Percentiles rank a stretch among this genome's conserved stretches.
phyloP scores from a whole-genome alignment of 1,140 invertebrate species.

The Solenopsis invicta region DNA sequence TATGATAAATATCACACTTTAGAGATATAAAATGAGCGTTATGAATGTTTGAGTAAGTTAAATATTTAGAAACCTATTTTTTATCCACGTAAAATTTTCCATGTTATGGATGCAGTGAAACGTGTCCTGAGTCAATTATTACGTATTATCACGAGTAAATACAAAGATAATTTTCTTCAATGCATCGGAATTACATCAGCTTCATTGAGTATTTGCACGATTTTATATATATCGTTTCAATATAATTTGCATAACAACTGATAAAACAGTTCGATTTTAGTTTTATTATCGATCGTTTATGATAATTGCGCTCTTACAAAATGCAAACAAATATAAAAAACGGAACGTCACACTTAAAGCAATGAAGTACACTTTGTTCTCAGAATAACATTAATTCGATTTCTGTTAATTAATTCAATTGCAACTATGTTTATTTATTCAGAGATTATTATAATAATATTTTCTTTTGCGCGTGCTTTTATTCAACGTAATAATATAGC shows the following conservation, averaged over 20 bases:
- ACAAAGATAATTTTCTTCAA: constrained; percentile 35
- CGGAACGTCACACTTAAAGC: neutral
- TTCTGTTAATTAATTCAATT: neutral
- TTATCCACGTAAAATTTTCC: constrained; percentile 19
- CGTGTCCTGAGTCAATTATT: neutral
- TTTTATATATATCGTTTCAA: neutral
- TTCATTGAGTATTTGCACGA: constrained; percentile 10
- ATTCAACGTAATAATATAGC: neutral
- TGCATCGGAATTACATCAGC: constrained; percentile 12
- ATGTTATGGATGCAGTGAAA: neutral
- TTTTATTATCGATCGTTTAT: neutral
- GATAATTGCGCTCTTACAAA: constrained; percentile 6
- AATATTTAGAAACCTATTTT: constrained; percentile 10
- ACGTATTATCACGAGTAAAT: constrained; percentile 23
- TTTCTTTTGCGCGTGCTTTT: neutral
- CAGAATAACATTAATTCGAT: neutral
- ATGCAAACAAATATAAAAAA: neutral
- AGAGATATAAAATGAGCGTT: neutral
- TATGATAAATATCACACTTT: neutral
- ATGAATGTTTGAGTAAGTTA: neutral
- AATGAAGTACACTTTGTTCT: neutral
- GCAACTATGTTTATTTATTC: neutral
- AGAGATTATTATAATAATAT: neutral
- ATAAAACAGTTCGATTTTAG: constrained; percentile 36
- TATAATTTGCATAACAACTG: constrained; percentile 38